Percentiles rank a stretch among this genome's conserved stretches.
These are phyloP conservation scores for Tricholaema leucomelas DNA, from an alignment of 2,113 vertebrate genomes.

Conservation along the genomic window DNA sequence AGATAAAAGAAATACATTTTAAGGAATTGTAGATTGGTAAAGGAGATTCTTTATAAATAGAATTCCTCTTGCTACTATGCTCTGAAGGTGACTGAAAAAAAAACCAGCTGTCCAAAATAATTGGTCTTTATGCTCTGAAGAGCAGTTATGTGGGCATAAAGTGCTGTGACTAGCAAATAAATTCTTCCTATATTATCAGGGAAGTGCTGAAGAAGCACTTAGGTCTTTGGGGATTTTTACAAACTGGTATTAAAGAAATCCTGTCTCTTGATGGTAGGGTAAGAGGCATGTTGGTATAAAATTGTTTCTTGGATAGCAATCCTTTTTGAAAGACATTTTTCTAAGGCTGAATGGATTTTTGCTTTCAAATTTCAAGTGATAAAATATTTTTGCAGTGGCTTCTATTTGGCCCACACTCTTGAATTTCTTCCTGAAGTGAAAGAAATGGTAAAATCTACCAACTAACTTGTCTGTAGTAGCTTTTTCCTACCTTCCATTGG, in stretches of 20 bases:
- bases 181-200: slow-evolving; percentile 25
- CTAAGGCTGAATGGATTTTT: neutral
- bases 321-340: neutral
- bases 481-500: neutral
- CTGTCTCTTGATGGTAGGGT: neutral
- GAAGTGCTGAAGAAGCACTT: slow-evolving; percentile 18
- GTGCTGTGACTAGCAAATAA: slow-evolving; percentile 19
- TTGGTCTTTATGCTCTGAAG: slow-evolving; percentile 8
- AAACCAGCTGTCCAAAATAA: slow-evolving; percentile 1
- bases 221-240: slow-evolving; percentile 33
- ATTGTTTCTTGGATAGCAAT: neutral
- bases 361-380: neutral
- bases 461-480: neutral
- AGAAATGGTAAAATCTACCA: neutral
- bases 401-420: neutral
- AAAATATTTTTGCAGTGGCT: neutral
- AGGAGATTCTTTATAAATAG: neutral
- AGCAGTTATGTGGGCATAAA: slow-evolving; percentile 13
- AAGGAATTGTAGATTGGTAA: neutral
- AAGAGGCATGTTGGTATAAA: neutral
- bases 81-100: neutral
- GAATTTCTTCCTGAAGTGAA: neutral
- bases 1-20: neutral
- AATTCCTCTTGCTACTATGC: neutral
- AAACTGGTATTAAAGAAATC: slow-evolving; percentile 3